Evolutionary conservation across 2,797 vertebrate species (phyloP), one percentile per base, ranked within the genome.

Genomic region (Danio aesculapii): DNA sequence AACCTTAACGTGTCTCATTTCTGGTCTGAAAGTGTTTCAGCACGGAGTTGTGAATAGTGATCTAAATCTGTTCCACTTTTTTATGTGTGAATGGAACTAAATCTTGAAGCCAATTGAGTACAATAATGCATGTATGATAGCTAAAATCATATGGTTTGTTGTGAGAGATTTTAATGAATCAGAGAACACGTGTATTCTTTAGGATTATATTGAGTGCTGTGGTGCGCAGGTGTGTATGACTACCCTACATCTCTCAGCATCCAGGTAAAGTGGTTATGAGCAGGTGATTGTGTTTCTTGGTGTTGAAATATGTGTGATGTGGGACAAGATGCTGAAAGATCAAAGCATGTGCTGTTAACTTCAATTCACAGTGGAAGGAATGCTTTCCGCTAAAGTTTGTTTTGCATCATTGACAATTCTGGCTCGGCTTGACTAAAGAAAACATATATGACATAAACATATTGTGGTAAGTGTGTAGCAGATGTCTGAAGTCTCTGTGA

Each of bases 1-100:
- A 87, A 89, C 77, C 79, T n/a, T 69, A 82, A 85, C 66, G 67
- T 53, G 47, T 64, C 69, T 58, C 71, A 79, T 66, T 21, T 66
- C 30, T 84, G 87, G 86, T 89, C 89, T 86, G 90, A 86, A 39
- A 70, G 83, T 81, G 69, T 82, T 85, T 57, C 84, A 81, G 59
- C 21, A 49, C 71, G 75, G 86, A 88, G 85, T 57, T 76, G 63
- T 77, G 57, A 72, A 50, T 70, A 21, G 66, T 59, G 62, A 83
- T 68, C 64, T 82, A 79, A 85, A 53, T 66, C 6, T 53, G 14
- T 64, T 83, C 43, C 0, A 8, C 74, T 62, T 71, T 57, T n/a
- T n/a, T 71, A 8, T 66, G 13, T 67, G 67, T 83, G 77, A 75
- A 71, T 75, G 44, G 11, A 46, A 44, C 61, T 52, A 79, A 59